phyloP scores from a whole-genome alignment of 2,113 vertebrate species.

The Uropsilus gracilis region DNA sequence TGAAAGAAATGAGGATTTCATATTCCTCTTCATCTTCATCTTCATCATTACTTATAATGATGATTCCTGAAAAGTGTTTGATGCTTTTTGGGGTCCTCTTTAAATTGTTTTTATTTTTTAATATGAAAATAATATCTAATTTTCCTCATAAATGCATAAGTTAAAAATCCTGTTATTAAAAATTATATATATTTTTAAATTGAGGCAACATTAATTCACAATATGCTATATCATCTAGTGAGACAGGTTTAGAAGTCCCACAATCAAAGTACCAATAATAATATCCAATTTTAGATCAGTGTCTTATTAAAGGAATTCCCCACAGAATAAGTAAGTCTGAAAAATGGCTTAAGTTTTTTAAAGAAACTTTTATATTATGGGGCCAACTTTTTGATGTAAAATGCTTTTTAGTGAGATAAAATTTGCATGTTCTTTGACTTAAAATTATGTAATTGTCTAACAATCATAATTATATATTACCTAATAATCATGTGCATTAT shows the following conservation, averaged over 20 bases:
- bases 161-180: no score
- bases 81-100: background rate
- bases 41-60: no score
- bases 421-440: background rate
- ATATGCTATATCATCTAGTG: no score
- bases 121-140: background rate
- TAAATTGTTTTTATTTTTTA: constrained; percentile 34
- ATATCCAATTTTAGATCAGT: background rate
- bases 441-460: background rate
- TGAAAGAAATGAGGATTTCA: background rate
- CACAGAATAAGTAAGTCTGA: background rate
- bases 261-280: background rate
- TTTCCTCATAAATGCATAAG: background rate
- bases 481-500: background rate
- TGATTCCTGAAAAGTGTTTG: background rate
- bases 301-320: background rate
- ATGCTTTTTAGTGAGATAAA: background rate
- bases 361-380: background rate
- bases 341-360: background rate
- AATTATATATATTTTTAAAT: no score
- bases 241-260: no score
- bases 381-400: background rate
- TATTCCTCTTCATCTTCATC: no score
- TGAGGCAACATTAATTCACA: no score
- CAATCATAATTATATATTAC: no score